Evolutionary conservation across 37 sponge, comb jelly and placozoan species (phyloP).

Genomic region (Oopsacas minuta): DNA sequence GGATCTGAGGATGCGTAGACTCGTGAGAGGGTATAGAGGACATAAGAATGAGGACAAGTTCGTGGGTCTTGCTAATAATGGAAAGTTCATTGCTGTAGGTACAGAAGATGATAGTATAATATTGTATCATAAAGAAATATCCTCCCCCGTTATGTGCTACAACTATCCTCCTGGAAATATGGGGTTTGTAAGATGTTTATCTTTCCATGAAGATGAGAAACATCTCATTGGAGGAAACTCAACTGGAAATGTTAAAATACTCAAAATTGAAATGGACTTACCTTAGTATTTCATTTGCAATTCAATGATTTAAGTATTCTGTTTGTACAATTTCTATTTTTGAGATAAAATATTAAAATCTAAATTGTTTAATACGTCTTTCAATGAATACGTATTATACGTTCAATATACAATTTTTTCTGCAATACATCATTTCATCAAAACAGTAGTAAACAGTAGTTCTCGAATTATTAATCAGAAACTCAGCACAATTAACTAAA

Average conservation of each 20-base stretch:
- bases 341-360: no score
- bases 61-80: background rate
- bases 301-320: background rate
- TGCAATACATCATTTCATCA: no score
- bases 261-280: background rate
- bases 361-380: no score
- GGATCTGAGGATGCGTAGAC: background rate
- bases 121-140: background rate
- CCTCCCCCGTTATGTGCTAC: slow-evolving; percentile 16
- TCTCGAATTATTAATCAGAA: no score
- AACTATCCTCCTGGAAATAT: background rate
- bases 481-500: no score
- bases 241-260: background rate
- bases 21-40: background rate
- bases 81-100: slow-evolving; percentile 12
- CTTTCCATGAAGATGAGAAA: background rate
- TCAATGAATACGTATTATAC: no score
- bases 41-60: slow-evolving; percentile 8
- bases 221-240: slow-evolving; percentile 1
- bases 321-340: no score
- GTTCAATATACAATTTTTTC: no score
- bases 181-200: background rate
- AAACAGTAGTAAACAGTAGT: no score
- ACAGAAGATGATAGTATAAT: background rate
- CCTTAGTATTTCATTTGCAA: background rate